These are phyloP conservation scores for Ips typographus DNA, from an alignment of 1,140 invertebrate species.

Conservation along the genomic window DNA sequence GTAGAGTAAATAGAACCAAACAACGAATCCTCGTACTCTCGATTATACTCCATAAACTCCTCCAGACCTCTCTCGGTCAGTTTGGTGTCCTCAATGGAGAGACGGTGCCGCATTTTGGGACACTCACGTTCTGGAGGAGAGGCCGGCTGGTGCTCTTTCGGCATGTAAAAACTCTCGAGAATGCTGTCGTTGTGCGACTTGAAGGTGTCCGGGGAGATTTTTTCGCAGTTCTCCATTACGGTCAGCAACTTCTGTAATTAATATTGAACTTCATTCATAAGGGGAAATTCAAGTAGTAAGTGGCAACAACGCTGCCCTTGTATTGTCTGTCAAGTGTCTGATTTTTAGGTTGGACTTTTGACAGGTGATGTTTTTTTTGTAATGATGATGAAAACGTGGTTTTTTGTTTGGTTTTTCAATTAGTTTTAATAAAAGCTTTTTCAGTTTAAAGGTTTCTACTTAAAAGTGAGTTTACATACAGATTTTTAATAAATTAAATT, in stretches of 20 bases:
- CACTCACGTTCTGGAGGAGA: neutral
- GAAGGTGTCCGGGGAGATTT: conserved; percentile 66
- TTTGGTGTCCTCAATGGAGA: conserved; percentile 57
- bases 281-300: too few relatives aligned
- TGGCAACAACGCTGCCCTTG: too few relatives aligned
- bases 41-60: conserved; percentile 52
- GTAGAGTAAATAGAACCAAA: conserved; percentile 44
- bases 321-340: too few relatives aligned
- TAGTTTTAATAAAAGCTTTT: too few relatives aligned
- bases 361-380: too few relatives aligned
- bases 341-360: too few relatives aligned
- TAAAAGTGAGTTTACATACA: too few relatives aligned
- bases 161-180: conserved; percentile 56
- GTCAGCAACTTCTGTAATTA: conserved; percentile 63
- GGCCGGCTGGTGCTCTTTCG: conserved; percentile 46
- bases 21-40: conserved; percentile 55
- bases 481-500: too few relatives aligned
- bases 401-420: too few relatives aligned
- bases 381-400: too few relatives aligned
- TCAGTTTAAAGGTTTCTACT: too few relatives aligned
- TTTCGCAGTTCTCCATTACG: conserved; percentile 74
- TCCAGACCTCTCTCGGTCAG: conserved; percentile 46
- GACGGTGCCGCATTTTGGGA: conserved; percentile 45
- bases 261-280: too few relatives aligned
- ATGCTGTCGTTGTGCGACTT: conserved; percentile 54